Percentiles rank a stretch among this genome's conserved stretches.
Evolutionary conservation across 2,888 invertebrate species (phyloP).

Genomic region (Habrosyne pyritoides): DNA sequence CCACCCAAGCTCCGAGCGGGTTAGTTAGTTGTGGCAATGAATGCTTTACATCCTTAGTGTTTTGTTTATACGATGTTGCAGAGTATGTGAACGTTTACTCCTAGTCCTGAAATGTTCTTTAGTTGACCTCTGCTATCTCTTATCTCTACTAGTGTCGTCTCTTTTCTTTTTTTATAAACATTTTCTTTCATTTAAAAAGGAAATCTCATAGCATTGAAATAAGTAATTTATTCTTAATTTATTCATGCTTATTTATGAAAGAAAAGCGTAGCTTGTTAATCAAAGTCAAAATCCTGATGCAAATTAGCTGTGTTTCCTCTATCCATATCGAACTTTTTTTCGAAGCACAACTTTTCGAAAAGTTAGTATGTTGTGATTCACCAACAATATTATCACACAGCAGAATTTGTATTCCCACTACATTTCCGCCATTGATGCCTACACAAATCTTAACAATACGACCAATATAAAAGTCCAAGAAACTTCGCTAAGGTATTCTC

Average conservation of each 20-base stretch:
- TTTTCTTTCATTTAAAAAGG: too few species aligned
- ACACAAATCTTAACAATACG: constrained; percentile 20
- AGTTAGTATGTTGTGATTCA: too few species aligned
- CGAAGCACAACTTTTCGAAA: too few species aligned
- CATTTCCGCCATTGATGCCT: not conserved
- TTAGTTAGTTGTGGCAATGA: constrained; percentile 40
- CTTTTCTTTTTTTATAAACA: too few species aligned
- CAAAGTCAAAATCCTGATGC: too few species aligned
- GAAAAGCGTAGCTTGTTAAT: too few species aligned
- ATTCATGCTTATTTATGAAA: too few species aligned
- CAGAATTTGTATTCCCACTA: not conserved
- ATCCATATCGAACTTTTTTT: not conserved
- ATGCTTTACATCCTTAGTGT: constrained; percentile 25
- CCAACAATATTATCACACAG: not conserved
- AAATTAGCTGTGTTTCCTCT: not conserved
- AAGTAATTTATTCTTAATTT: too few species aligned
- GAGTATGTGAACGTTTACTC: not conserved
- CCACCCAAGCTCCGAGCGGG: constrained; percentile 36
- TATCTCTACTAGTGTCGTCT: too few species aligned
- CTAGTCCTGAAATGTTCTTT: not conserved
- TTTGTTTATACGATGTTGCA: constrained; percentile 9
- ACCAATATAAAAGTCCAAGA: constrained; percentile 36
- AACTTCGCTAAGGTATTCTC: constrained; percentile 36
- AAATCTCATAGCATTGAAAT: too few species aligned
- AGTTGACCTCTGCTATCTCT: not conserved